A percentile compares a stretch with the other conserved stretches of the same genome.
Evolutionary conservation across 2,888 invertebrate genomes (phyloP).

Genomic region (Volucella inanis): DNA sequence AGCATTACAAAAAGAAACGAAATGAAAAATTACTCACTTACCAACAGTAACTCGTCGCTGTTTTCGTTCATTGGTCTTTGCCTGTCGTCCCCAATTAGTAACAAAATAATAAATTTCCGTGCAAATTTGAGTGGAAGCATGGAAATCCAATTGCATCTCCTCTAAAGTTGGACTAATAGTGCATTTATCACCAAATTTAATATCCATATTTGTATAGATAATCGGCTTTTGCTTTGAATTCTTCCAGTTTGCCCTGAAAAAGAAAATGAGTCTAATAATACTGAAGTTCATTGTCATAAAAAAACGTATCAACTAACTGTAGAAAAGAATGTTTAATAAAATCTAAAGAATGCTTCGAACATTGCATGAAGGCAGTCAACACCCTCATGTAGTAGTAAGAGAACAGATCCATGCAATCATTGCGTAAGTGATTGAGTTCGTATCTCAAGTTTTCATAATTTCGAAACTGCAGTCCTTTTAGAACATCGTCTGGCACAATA

Average conservation of each 20-base stretch:
- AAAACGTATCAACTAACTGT: conserved; percentile 75
- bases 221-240: conserved; percentile 77
- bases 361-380: conserved; percentile 89
- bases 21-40: conserved; percentile 62
- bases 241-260: conserved; percentile 78
- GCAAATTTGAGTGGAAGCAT: conserved; percentile 85
- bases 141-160: conserved; percentile 79
- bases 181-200: conserved; percentile 78
- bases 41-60: conserved; percentile 78
- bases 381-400: conserved; percentile 91
- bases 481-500: conserved; percentile 79
- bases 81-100: conserved; percentile 91
- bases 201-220: conserved; percentile 79
- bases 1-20: no score
- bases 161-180: conserved; percentile 79
- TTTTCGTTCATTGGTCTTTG: conserved; percentile 80
- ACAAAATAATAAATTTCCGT: conserved; percentile 89
- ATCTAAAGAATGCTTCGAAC: conserved; percentile 89
- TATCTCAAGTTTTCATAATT: conserved; percentile 86
- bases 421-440: conserved; percentile 86
- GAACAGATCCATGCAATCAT: conserved; percentile 91
- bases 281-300: not conserved
- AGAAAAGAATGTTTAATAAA: conserved; percentile 85
- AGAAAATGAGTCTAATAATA: not conserved
- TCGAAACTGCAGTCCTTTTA: conserved; percentile 83